These are phyloP conservation scores for Beroe ovata DNA, from an alignment of 37 sponge, comb jelly and placozoan genomes.

Conservation along the genomic window DNA sequence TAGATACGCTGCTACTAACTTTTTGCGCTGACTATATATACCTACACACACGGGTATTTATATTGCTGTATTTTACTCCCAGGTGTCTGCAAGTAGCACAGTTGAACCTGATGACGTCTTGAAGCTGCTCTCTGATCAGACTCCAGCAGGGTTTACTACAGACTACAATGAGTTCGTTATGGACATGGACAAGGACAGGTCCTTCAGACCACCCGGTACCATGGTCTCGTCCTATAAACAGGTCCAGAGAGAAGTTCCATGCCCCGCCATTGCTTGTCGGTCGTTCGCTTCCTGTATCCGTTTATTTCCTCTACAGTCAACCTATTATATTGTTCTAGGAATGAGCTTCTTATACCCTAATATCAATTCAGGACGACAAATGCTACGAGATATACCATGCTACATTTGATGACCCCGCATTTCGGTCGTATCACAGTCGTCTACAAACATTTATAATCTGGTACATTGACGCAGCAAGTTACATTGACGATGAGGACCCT, in stretches of 20 bases:
- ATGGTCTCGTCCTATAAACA: background rate
- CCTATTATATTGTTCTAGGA: too few relatives aligned
- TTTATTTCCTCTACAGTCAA: too few relatives aligned
- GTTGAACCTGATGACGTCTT: constrained; percentile 11
- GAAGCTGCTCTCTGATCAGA: background rate
- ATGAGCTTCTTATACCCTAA: too few relatives aligned
- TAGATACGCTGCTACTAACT: background rate
- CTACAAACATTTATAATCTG: constrained; percentile 78
- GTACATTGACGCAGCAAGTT: constrained; percentile 89
- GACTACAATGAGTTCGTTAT: constrained; percentile 5
- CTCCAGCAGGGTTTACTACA: constrained; percentile 32
- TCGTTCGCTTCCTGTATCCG: too few relatives aligned
- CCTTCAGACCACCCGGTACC: background rate
- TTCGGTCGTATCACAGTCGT: constrained; percentile 1
- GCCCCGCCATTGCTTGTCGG: too few relatives aligned
- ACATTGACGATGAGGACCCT: constrained; percentile 73
- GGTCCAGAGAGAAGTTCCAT: too few relatives aligned
- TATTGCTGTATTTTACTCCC: too few relatives aligned
- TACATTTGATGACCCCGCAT: constrained; percentile 1
- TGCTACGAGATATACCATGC: constrained; percentile 29
- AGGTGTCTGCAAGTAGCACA: constrained; percentile 1
- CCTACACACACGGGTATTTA: too few relatives aligned
- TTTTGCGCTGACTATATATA: background rate
- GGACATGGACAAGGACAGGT: constrained; percentile 20
- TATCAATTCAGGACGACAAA: constrained; percentile 42